phyloP scores from a whole-genome alignment of 2,113 vertebrate genomes.

The Sula dactylatra region DNA sequence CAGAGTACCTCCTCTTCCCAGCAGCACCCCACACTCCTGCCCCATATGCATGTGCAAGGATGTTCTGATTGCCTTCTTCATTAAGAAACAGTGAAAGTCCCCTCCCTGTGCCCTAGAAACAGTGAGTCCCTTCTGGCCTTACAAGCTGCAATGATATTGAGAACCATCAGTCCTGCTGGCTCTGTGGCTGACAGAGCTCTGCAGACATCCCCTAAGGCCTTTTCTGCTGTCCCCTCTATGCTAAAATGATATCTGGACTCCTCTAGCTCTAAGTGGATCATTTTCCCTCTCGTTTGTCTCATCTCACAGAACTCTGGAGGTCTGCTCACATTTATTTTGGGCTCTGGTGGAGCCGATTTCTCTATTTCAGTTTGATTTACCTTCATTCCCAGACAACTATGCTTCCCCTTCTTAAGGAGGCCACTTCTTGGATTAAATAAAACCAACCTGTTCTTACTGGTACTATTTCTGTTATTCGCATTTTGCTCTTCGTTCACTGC shows the following conservation, averaged over 20 bases:
- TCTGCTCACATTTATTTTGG: conserved; percentile 23
- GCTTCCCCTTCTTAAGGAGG: not conserved
- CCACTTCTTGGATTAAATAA: not conserved
- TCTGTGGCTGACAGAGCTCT: not conserved
- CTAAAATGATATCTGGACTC: not conserved
- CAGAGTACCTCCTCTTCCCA: not conserved
- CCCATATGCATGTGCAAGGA: not conserved
- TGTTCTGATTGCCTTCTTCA: not conserved
- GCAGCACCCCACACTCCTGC: not conserved
- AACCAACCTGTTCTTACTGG: not conserved
- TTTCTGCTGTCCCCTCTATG: not conserved
- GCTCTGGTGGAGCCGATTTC: not conserved
- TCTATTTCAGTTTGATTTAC: conserved; percentile 7
- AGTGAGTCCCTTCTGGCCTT: not conserved
- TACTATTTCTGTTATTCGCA: not conserved
- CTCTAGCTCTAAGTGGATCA: not conserved
- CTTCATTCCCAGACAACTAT: not conserved
- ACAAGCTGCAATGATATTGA: not conserved
- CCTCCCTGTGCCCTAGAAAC: not conserved
- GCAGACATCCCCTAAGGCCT: not conserved
- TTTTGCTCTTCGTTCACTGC: not conserved
- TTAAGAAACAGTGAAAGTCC: not conserved
- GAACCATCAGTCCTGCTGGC: not conserved
- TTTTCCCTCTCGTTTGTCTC: conserved; percentile 22
- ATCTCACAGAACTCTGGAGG: not conserved